Percentiles rank a stretch among this genome's conserved stretches.
Evolutionary conservation across 1,140 invertebrate species (phyloP).

Genomic region (Dreissena polymorpha): DNA sequence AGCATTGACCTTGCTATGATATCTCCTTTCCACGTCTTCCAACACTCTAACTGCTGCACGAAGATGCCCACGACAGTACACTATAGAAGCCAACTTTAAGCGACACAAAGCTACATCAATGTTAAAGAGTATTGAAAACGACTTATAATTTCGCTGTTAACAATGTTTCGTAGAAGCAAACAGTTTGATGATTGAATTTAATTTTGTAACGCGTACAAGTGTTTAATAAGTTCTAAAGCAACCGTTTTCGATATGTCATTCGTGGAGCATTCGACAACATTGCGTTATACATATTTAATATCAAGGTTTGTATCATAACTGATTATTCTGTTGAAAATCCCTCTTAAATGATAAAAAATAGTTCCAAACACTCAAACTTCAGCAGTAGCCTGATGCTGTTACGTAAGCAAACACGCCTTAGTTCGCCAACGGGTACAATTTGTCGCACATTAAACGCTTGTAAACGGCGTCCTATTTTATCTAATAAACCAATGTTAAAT

Average conservation of each 20-base stretch:
- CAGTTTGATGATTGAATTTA: too few species aligned
- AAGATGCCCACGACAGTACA: background rate
- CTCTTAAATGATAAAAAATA: background rate
- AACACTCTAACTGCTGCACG: background rate
- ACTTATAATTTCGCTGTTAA: too few species aligned
- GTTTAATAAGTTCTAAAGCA: too few species aligned
- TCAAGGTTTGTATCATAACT: background rate
- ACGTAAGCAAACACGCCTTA: background rate
- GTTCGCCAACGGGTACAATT: background rate
- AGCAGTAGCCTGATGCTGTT: background rate
- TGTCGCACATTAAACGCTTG: background rate
- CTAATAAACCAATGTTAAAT: slow-evolving; percentile 6
- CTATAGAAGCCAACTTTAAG: background rate
- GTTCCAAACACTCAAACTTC: background rate
- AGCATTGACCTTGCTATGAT: background rate
- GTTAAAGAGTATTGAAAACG: too few species aligned
- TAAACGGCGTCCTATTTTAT: background rate
- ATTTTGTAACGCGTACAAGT: too few species aligned
- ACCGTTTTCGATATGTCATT: too few species aligned
- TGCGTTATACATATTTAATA: too few species aligned
- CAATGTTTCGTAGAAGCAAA: too few species aligned
- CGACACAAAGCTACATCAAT: too few species aligned
- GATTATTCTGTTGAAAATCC: background rate
- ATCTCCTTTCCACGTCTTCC: background rate
- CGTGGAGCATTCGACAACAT: too few species aligned